Base-by-base conservation (phyloP, 2,888 invertebrate species). In the Isoperla grammatica region DNA sequence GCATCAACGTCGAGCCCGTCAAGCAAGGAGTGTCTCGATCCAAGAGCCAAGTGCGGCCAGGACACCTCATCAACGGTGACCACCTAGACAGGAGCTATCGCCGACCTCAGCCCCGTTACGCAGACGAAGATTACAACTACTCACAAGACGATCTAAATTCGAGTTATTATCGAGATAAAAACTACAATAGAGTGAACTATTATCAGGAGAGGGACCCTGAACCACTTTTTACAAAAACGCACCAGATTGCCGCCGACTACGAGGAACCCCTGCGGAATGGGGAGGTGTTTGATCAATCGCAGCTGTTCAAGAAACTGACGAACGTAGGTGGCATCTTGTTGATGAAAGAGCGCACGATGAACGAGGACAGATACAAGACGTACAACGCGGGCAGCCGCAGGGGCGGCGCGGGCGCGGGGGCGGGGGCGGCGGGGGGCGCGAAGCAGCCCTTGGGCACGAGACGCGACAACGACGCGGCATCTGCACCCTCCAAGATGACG, bases 281-380 rank as follows among this genome's bases (percentile, higher is more conserved):
- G 22, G 55, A 55, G 15, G 40, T 37, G 19, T 40, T 54, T 19
- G 53, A 59, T 53, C 46, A 57, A 2, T 48, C 48, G 4, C 40
- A 57, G 40, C 43, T 56, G 40, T 64, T 61, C 60, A 68, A 70
- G 60, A 75, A 74, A 67, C 66, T 77, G 60, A 70, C 75, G 13
- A 78, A 75, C 65, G 71, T 76, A 2, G 75, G 75, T 6, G 76
- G 75, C 37, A 73, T 74, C 13, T 22, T 59, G 22, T 37, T 54
- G 43, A 59, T 54, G 54, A 54, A 59, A 45, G 46, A 53, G 39
- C 53, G 37, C 20, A 59, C 43, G 13, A 37, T 35, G 17, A 50
- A 42, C 35, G 56, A 35, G 19, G 59, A 62, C 20, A 60, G 54
- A 23, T 64, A 62, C 59, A 64, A 63, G 57, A 64, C 62, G 45